Conservation (phyloP, 2,797 vertebrate species). For the Silurus lanzhouensis region DNA sequence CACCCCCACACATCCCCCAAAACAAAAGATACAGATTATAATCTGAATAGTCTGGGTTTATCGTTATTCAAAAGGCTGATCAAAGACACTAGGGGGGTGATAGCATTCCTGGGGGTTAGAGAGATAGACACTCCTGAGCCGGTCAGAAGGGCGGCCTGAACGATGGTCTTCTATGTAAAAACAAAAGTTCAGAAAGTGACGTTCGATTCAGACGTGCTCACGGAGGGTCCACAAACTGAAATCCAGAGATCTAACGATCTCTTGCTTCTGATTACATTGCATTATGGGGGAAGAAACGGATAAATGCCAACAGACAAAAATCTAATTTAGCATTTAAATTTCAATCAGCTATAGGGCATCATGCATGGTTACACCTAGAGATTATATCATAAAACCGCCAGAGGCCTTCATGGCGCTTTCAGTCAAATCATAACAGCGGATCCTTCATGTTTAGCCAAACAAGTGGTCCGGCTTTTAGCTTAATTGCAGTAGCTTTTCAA, state of each 20-base stretch:
- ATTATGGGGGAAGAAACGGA: neutral
- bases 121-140: slow-evolving; percentile 51
- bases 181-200: slow-evolving; percentile 58
- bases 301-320: slow-evolving; percentile 70
- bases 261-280: neutral
- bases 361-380: neutral
- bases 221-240: slow-evolving; percentile 69
- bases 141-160: slow-evolving; percentile 52
- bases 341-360: slow-evolving; percentile 24
- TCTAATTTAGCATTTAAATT: slow-evolving; percentile 71
- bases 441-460: slow-evolving; percentile 74
- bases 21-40: neutral
- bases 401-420: slow-evolving; percentile 67
- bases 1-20: slow-evolving; percentile 40
- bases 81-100: neutral
- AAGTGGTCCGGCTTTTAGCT: slow-evolving; percentile 71
- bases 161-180: slow-evolving; percentile 47
- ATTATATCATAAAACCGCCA: slow-evolving; percentile 62
- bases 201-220: slow-evolving; percentile 62
- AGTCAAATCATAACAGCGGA: slow-evolving; percentile 70
- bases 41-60: neutral
- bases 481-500: slow-evolving; percentile 72
- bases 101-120: slow-evolving; percentile 32
- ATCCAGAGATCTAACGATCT: slow-evolving; percentile 41
- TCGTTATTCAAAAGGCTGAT: neutral